Evolutionary conservation across 2,113 vertebrate genomes (phyloP).

Genomic region (Malurus cyaneus): DNA sequence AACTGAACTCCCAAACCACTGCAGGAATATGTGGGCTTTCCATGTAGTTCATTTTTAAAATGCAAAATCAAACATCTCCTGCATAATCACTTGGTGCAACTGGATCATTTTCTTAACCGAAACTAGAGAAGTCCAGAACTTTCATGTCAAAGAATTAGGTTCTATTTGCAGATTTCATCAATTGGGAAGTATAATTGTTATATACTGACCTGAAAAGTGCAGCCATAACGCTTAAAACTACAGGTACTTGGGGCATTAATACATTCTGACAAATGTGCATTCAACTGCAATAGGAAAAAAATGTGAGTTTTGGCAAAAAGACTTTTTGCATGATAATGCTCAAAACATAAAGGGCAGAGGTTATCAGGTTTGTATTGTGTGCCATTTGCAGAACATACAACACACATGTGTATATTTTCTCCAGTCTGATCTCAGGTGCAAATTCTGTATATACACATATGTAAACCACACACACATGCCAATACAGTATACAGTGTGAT

Average conservation of each 20-base stretch:
- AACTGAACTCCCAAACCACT: background rate
- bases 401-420: constrained; percentile 48
- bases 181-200: constrained; percentile 73
- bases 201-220: constrained; percentile 93
- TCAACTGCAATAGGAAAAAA: constrained; percentile 85
- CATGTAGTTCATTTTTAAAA: background rate
- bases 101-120: constrained; percentile 38
- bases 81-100: constrained; percentile 24
- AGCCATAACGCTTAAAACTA: constrained; percentile 93
- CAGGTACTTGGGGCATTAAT: constrained; percentile 97
- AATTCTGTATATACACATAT: constrained; percentile 56
- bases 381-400: constrained; percentile 40
- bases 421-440: constrained; percentile 44
- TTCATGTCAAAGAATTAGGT: constrained; percentile 51
- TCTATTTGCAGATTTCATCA: constrained; percentile 73
- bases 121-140: constrained; percentile 51
- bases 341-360: constrained; percentile 72
- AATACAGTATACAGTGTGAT: constrained; percentile 71
- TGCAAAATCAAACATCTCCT: constrained; percentile 6
- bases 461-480: constrained; percentile 70
- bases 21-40: background rate
- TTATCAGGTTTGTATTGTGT: constrained; percentile 20
- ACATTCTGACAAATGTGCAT: constrained; percentile 90
- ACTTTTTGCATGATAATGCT: constrained; percentile 74
- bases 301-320: constrained; percentile 78